phyloP scores from a whole-genome alignment of 2,888 invertebrate genomes.

The Cephus spinipes region DNA sequence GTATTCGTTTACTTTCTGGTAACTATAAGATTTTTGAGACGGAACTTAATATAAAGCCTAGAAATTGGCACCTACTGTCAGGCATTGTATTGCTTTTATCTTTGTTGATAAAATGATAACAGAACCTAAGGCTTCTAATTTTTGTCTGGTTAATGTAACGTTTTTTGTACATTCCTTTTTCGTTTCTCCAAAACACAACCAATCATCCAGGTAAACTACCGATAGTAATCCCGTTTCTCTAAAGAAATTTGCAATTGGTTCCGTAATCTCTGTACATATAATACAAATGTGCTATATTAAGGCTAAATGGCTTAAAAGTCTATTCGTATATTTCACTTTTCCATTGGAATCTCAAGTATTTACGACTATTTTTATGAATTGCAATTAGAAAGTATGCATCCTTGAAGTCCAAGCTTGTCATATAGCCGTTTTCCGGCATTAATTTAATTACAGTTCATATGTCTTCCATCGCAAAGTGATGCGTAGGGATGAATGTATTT shows the following conservation, averaged over 20 bases:
- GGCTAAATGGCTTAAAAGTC: constrained; percentile 20
- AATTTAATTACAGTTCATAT: constrained; percentile 28
- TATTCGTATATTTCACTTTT: constrained; percentile 22
- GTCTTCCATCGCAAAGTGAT: constrained; percentile 9
- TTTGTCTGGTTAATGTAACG: neutral
- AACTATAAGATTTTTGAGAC: neutral
- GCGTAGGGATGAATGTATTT: no score
- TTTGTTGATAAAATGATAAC: neutral
- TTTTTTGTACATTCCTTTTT: no score
- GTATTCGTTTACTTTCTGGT: neutral
- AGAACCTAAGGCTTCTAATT: neutral
- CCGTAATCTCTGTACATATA: constrained; percentile 3
- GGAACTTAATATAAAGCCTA: constrained; percentile 1
- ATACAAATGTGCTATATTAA: constrained; percentile 22
- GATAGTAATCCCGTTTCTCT: neutral
- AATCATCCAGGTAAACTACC: constrained; percentile 5
- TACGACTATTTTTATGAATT: constrained; percentile 21
- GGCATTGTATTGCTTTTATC: constrained; percentile 7
- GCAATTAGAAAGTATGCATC: constrained; percentile 27
- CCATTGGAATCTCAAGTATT: constrained; percentile 27
- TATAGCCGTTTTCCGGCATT: constrained; percentile 22
- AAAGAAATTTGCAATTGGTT: neutral
- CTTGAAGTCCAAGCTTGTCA: constrained; percentile 20
- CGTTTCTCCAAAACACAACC: neutral
- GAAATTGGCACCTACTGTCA: neutral